Percentiles rank a stretch among this genome's conserved stretches.
Conservation (phyloP, 2,113 vertebrate genomes). For the Sturnus vulgaris region DNA sequence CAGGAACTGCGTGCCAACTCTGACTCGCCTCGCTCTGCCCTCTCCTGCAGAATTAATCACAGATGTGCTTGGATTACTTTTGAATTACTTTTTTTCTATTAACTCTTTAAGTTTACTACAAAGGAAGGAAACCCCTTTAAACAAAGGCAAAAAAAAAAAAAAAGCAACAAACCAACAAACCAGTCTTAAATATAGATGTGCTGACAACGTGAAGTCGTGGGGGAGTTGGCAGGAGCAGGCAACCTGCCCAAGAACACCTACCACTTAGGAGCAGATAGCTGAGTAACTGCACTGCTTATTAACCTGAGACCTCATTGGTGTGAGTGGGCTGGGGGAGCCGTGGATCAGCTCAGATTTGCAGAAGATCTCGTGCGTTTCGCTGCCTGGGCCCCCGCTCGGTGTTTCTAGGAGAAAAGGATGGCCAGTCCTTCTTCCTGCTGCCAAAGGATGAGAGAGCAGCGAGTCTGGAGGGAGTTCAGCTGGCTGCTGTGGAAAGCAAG, state of each 20-base stretch:
- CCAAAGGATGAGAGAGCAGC: neutral
- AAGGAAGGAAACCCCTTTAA: constrained; percentile 63
- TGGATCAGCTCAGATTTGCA: neutral
- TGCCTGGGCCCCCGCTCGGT: neutral
- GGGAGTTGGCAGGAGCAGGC: constrained; percentile 39
- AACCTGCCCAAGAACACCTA: constrained; percentile 41
- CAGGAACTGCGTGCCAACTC: constrained; percentile 62
- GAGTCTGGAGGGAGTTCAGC: neutral
- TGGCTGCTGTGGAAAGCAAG: neutral
- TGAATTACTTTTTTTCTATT: constrained; percentile 63
- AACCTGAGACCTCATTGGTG: constrained; percentile 60
- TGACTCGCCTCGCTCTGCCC: neutral
- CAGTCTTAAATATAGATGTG: constrained; percentile 62
- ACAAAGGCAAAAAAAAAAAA: constrained; percentile 48
- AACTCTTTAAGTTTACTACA: constrained; percentile 70
- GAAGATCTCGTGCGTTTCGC: fast-evolving
- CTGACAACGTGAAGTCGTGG: constrained; percentile 30
- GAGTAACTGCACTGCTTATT: constrained; percentile 69
- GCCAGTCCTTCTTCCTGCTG: neutral
- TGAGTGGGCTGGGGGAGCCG: neutral
- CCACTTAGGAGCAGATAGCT: constrained; percentile 24
- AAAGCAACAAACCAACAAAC: neutral
- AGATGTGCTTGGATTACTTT: constrained; percentile 65
- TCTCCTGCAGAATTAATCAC: constrained; percentile 63
- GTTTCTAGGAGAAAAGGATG: neutral